A percentile compares a stretch with the other conserved stretches of the same genome.
These are phyloP conservation scores for Dufourea novaeangliae DNA, from an alignment of 1,140 invertebrate species.

Conservation along the genomic window DNA sequence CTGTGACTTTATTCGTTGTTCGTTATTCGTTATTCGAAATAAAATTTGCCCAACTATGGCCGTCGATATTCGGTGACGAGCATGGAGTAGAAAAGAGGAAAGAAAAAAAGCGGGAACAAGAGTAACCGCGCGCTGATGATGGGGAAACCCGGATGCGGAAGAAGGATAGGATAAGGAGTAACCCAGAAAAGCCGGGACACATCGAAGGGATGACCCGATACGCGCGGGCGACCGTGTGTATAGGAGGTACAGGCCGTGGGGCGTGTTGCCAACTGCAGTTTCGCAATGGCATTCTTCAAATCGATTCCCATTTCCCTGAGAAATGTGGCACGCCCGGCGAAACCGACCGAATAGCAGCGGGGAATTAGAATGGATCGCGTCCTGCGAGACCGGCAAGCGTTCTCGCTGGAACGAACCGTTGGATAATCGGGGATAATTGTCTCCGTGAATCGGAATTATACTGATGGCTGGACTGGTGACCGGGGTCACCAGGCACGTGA, in stretches of 20 bases:
- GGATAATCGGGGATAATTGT: constrained; percentile 56
- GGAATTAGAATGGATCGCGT: constrained; percentile 62
- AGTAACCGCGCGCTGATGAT: too few species aligned
- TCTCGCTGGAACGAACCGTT: constrained; percentile 33
- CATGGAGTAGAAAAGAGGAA: constrained; percentile 13
- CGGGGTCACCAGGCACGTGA: too few species aligned
- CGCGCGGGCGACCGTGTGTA: too few species aligned
- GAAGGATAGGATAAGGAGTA: constrained; percentile 21
- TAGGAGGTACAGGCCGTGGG: constrained; percentile 68
- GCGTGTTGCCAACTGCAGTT: constrained; percentile 75
- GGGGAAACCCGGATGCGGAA: constrained; percentile 26
- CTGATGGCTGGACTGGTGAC: too few species aligned
- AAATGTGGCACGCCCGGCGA: constrained; percentile 61
- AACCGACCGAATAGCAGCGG: constrained; percentile 52
- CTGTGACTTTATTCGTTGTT: too few species aligned
- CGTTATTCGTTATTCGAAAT: too few species aligned
- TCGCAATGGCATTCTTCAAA: constrained; percentile 71
- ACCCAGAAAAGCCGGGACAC: constrained; percentile 48
- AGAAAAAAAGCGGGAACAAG: not conserved
- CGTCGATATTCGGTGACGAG: constrained; percentile 35
- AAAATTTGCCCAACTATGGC: constrained; percentile 2
- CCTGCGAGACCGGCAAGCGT: constrained; percentile 15
- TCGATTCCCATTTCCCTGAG: constrained; percentile 75
- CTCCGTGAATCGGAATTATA: constrained; percentile 8
- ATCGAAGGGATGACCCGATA: constrained; percentile 64